Conservation (phyloP, 2,797 vertebrate species). For the Alca torda region DNA sequence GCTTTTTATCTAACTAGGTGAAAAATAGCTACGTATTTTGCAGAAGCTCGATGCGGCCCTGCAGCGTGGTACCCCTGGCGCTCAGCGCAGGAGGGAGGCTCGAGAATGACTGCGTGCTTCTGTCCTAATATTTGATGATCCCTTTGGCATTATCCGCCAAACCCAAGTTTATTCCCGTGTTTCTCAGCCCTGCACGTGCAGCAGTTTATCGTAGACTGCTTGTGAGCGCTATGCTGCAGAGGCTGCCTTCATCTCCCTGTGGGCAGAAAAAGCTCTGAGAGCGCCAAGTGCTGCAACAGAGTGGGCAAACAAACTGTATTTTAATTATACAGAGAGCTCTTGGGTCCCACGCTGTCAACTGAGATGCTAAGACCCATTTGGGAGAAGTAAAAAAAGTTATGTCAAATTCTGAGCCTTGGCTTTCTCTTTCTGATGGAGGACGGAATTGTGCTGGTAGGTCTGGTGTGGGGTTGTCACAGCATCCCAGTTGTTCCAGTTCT, state of each 20-base stretch:
- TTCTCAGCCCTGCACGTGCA: background rate
- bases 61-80: background rate
- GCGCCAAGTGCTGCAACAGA: background rate
- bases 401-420: background rate
- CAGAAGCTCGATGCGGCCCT: background rate
- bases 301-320: accelerated
- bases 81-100: background rate
- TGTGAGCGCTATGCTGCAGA: background rate
- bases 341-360: background rate
- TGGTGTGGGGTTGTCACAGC: background rate
- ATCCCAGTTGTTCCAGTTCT: background rate
- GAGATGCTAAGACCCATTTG: background rate
- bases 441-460: background rate
- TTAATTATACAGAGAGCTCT: background rate
- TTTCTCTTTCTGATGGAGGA: background rate
- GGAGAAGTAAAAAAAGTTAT: background rate
- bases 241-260: background rate
- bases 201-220: background rate
- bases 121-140: background rate
- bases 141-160: background rate
- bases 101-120: background rate
- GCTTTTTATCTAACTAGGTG: background rate
- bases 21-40: background rate
- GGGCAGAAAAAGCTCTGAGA: background rate
- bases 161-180: background rate